A percentile compares a stretch with the other conserved stretches of the same genome.
Conservation (phyloP, 2,113 vertebrate species). For the Neotoma lepida region DNA sequence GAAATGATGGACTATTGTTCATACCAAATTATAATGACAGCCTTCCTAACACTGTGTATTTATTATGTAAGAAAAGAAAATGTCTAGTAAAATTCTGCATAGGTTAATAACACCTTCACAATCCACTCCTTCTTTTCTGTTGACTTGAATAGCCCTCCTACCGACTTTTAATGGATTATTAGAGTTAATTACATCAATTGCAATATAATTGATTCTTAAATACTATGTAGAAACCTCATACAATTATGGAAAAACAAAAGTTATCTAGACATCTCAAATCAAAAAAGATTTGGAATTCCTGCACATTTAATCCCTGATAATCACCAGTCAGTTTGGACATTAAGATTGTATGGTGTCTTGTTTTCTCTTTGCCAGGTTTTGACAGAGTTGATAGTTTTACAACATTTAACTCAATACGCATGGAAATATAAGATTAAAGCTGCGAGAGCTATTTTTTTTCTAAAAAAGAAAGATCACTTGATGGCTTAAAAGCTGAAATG, state of each 20-base stretch:
- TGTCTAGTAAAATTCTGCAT: slow-evolving; percentile 90
- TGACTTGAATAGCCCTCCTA: slow-evolving; percentile 92
- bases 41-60: slow-evolving; percentile 89
- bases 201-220: slow-evolving; percentile 94
- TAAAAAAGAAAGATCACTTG: slow-evolving; percentile 83
- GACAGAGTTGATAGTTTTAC: slow-evolving; percentile 91
- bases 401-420: slow-evolving; percentile 89
- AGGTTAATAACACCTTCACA: slow-evolving; percentile 93
- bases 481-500: slow-evolving; percentile 85
- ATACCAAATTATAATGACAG: slow-evolving; percentile 90
- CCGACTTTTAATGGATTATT: slow-evolving; percentile 93
- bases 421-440: slow-evolving; percentile 90
- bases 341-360: slow-evolving; percentile 91
- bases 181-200: slow-evolving; percentile 94
- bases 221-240: slow-evolving; percentile 91
- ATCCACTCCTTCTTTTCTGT: slow-evolving; percentile 89
- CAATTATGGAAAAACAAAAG: slow-evolving; percentile 93
- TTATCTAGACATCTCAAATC: slow-evolving; percentile 90
- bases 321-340: slow-evolving; percentile 90
- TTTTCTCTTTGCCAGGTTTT: slow-evolving; percentile 89
- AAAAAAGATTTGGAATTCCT: slow-evolving; percentile 91
- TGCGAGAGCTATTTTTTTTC: slow-evolving; percentile 81
- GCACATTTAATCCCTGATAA: slow-evolving; percentile 91
- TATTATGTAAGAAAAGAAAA: slow-evolving; percentile 91
- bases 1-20: slow-evolving; percentile 89